A percentile compares a stretch with the other conserved stretches of the same genome.
Conservation (phyloP, 2,797 vertebrate species). For the Pyrrhura leucotis region DNA sequence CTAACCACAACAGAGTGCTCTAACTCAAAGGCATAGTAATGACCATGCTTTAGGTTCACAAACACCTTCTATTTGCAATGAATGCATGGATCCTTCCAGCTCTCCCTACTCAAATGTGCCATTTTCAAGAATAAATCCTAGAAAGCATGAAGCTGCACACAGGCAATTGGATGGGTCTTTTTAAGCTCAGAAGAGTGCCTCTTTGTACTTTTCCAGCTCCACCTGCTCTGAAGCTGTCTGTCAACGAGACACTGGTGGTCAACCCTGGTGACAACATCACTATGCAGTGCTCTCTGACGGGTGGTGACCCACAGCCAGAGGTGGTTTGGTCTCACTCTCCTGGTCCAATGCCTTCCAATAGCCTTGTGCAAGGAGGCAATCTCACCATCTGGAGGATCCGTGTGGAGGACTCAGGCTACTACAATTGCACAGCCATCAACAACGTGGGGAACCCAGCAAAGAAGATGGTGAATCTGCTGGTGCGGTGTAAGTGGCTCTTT, state of each 20-base stretch:
- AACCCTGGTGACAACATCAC: constrained; percentile 91
- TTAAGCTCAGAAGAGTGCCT: neutral
- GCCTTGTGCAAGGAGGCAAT: constrained; percentile 82
- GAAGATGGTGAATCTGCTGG: constrained; percentile 90
- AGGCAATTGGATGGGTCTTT: neutral
- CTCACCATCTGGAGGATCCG: constrained; percentile 86
- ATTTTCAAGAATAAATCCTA: neutral
- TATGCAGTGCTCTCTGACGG: constrained; percentile 87
- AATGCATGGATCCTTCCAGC: neutral
- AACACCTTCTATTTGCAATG: neutral
- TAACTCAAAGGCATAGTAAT: neutral
- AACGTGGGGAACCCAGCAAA: constrained; percentile 96
- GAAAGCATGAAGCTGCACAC: neutral
- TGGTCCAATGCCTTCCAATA: constrained; percentile 83
- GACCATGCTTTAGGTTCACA: neutral
- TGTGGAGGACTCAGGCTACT: constrained; percentile 87
- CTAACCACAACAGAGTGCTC: neutral
- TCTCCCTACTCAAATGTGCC: neutral
- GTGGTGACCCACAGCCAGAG: constrained; percentile 87
- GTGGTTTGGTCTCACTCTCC: constrained; percentile 91
- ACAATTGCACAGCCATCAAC: constrained; percentile 95
- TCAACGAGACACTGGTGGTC: constrained; percentile 93
- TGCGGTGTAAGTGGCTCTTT: constrained; percentile 85
- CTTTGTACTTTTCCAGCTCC: constrained; percentile 79
- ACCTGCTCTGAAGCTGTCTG: constrained; percentile 90